Evolutionary conservation across 2,797 vertebrate genomes (phyloP).

Genomic region (Atherinosoma microstoma): DNA sequence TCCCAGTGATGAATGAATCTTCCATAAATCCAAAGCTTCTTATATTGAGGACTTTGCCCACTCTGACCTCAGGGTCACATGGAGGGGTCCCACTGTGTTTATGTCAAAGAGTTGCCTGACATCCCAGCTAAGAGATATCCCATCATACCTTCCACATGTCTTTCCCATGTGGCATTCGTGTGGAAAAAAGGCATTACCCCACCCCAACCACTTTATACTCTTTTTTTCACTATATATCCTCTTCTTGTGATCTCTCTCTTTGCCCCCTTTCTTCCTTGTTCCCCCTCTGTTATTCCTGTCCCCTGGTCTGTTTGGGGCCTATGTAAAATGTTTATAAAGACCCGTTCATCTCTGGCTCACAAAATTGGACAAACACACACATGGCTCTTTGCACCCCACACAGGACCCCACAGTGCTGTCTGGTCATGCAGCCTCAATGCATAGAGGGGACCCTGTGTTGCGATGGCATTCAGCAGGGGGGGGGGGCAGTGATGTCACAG

Average conservation of each 20-base stretch:
- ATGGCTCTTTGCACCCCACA: slow-evolving; percentile 26
- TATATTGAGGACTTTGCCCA: slow-evolving; percentile 12
- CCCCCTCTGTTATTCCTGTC: slow-evolving; percentile 36
- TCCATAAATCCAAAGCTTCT: not conserved
- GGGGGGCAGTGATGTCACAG: slow-evolving; percentile 72
- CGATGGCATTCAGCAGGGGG: slow-evolving; percentile 45
- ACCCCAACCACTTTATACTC: not conserved
- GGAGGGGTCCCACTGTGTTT: slow-evolving; percentile 38
- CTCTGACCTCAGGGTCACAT: slow-evolving; percentile 37
- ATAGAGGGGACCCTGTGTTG: slow-evolving; percentile 68
- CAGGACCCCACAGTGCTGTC: slow-evolving; percentile 43
- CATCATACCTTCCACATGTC: slow-evolving; percentile 47
- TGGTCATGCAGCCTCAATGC: slow-evolving; percentile 44
- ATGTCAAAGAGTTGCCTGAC: slow-evolving; percentile 58
- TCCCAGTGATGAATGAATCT: not conserved
- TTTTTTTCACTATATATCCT: slow-evolving; percentile 5
- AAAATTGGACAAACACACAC: slow-evolving; percentile 12
- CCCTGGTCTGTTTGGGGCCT: slow-evolving; percentile 38
- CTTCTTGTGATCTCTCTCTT: slow-evolving; percentile 38
- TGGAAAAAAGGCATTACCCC: slow-evolving; percentile 21
- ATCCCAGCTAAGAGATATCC: slow-evolving; percentile 57
- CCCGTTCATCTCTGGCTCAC: slow-evolving; percentile 16
- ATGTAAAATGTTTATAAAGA: slow-evolving; percentile 48
- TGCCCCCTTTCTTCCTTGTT: not conserved
- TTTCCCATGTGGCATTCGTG: slow-evolving; percentile 59